Conservation (phyloP, 2,888 invertebrate genomes). For the Leptinotarsa tumamoca region DNA sequence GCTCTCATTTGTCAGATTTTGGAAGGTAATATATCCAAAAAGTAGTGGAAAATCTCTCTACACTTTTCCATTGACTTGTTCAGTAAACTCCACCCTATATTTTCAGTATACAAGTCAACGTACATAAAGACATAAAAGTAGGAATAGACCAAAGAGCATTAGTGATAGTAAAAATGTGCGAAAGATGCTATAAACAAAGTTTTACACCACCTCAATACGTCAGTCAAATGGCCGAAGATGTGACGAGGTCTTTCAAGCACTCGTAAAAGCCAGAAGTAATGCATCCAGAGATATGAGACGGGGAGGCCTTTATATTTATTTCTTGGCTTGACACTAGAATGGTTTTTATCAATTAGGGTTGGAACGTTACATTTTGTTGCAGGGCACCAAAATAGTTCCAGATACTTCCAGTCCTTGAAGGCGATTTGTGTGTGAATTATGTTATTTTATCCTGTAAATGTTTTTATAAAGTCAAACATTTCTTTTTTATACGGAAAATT, state of each 20-base stretch:
- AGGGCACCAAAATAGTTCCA: background rate
- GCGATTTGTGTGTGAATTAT: no score
- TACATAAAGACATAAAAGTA: background rate
- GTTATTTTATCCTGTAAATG: no score
- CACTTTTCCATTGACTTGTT: background rate
- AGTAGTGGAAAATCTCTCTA: no score
- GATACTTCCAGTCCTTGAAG: background rate
- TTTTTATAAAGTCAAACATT: no score
- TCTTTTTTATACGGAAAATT: no score
- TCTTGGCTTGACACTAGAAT: no score
- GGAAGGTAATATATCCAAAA: no score
- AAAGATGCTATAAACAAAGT: background rate
- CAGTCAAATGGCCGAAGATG: background rate
- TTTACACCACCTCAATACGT: conserved; percentile 5
- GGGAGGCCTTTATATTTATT: background rate
- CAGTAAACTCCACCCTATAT: background rate
- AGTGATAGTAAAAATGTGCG: conserved; percentile 4
- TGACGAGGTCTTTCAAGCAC: background rate
- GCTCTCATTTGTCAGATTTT: no score
- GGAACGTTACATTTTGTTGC: background rate
- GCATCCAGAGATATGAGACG: conserved; percentile 1
- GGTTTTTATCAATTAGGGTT: background rate
- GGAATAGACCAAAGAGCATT: background rate
- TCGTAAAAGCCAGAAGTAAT: conserved; percentile 5
- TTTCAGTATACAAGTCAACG: no score